phyloP scores from a whole-genome alignment of 2,797 vertebrate species.

The Acrocephalus scirpaceus region DNA sequence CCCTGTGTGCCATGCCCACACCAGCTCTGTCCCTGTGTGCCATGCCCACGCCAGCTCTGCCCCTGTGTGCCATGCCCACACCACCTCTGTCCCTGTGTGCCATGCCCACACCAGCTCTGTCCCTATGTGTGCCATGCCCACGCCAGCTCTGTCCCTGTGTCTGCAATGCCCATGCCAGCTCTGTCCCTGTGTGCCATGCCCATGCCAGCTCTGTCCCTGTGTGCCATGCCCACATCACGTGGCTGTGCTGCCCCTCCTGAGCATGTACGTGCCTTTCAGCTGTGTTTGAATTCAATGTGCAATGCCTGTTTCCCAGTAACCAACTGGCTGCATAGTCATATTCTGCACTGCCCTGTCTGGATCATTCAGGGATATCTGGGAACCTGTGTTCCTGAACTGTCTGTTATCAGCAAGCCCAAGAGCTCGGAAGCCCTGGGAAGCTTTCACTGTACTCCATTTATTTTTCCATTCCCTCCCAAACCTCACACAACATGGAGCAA shows the following conservation, averaged over 20 bases:
- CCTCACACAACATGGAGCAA: not conserved
- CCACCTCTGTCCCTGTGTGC: too few species aligned
- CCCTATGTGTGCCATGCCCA: too few species aligned
- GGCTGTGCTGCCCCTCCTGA: rapidly evolving
- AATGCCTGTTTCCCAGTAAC: not conserved
- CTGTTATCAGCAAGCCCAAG: not conserved
- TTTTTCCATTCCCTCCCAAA: not conserved
- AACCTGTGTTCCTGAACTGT: not conserved
- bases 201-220: too few species aligned
- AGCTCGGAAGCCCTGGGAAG: not conserved
- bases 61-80: not conserved
- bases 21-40: too few species aligned
- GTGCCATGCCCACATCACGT: not conserved
- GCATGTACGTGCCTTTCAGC: rapidly evolving
- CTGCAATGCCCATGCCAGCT: too few species aligned
- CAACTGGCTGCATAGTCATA: not conserved
- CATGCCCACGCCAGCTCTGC: too few species aligned
- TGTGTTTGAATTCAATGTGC: not conserved
- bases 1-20: too few species aligned
- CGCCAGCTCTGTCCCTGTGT: too few species aligned
- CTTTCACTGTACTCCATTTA: not conserved
- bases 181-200: too few species aligned
- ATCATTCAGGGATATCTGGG: not conserved
- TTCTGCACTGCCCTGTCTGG: not conserved
- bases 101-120: too few species aligned